Conservation (phyloP, 2,797 vertebrate species). For the Eremophila alpestris region DNA sequence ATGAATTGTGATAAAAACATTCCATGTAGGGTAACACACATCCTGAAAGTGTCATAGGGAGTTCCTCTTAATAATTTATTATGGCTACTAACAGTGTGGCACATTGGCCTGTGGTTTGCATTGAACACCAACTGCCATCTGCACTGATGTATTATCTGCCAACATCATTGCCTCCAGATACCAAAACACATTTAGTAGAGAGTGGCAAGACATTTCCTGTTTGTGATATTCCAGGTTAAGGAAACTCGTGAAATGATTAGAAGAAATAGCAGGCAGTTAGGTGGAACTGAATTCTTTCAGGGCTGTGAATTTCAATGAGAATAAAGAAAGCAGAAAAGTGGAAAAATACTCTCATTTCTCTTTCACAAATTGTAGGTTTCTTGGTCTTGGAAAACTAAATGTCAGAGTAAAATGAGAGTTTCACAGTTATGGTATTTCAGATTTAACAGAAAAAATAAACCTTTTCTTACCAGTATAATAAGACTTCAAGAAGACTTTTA, state of each 20-base stretch:
- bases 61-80: constrained; percentile 72
- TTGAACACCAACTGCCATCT: constrained; percentile 57
- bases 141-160: constrained; percentile 61
- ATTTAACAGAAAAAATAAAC: not conserved
- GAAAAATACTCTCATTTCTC: not conserved
- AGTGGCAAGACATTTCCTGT: constrained; percentile 57
- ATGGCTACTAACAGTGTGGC: constrained; percentile 41
- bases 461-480: not conserved
- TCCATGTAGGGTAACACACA: constrained; percentile 55
- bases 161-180: constrained; percentile 27
- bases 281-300: not conserved
- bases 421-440: not conserved
- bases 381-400: not conserved
- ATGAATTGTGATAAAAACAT: constrained; percentile 50
- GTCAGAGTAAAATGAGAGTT: not conserved
- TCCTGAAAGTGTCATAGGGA: constrained; percentile 55
- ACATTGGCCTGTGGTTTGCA: constrained; percentile 52
- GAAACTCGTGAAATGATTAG: constrained; percentile 19
- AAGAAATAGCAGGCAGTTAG: constrained; percentile 1
- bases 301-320: not conserved
- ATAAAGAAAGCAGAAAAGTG: not conserved
- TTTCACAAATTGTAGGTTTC: not conserved
- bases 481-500: not conserved
- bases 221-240: constrained; percentile 41
- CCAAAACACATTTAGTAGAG: not conserved